A percentile compares a stretch with the other conserved stretches of the same genome.
These are phyloP conservation scores for Lycaon pictus DNA, from an alignment of 2,113 vertebrate species.

Conservation along the genomic window DNA sequence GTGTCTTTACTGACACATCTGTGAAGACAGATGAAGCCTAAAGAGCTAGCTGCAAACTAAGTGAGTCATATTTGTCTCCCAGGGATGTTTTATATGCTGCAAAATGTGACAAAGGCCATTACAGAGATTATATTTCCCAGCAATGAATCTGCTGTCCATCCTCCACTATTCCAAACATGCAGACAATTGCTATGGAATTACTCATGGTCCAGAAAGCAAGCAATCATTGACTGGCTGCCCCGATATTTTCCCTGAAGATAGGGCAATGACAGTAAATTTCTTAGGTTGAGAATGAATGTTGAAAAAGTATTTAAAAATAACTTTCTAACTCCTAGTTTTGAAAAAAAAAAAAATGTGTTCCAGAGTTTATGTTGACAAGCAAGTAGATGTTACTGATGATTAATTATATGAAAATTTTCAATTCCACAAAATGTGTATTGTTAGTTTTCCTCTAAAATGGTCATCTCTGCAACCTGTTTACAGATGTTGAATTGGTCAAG, in stretches of 20 bases:
- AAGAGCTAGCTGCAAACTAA: constrained; percentile 72
- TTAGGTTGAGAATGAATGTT: background rate
- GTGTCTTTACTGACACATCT: constrained; percentile 69
- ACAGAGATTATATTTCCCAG: constrained; percentile 64
- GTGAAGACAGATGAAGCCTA: constrained; percentile 70
- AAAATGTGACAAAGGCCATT: constrained; percentile 75
- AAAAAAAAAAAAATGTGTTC: background rate
- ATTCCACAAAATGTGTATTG: background rate
- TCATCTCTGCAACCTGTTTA: background rate
- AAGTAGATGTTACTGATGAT: background rate
- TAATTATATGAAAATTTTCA: background rate
- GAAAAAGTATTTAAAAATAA: background rate
- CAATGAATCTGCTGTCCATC: constrained; percentile 66
- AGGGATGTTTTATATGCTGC: constrained; percentile 60
- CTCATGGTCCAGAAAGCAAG: constrained; percentile 34
- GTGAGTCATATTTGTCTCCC: constrained; percentile 61
- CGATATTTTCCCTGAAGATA: background rate
- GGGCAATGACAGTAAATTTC: background rate
- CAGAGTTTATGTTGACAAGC: background rate
- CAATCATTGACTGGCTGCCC: background rate
- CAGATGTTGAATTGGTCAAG: background rate
- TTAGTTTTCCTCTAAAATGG: background rate
- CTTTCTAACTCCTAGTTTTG: background rate
- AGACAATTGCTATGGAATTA: constrained; percentile 40
- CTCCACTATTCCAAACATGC: constrained; percentile 56